Evolutionary conservation across 2,888 invertebrate genomes (phyloP).

Genomic region (Physocephala rufipes): DNA sequence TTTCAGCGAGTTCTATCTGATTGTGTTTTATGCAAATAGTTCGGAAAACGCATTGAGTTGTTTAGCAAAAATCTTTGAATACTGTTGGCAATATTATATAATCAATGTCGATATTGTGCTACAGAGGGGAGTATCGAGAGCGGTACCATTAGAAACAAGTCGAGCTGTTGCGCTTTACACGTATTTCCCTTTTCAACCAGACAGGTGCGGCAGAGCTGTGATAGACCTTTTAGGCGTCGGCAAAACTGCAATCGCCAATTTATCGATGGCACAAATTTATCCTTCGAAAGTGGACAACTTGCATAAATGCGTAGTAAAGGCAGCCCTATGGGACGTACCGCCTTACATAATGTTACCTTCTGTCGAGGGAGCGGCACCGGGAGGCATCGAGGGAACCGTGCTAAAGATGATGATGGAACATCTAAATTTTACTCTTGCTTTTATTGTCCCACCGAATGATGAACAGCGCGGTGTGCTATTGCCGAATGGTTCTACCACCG

Average conservation of each 20-base stretch:
- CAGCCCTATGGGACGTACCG: constrained; percentile 43
- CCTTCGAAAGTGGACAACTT: constrained; percentile 40
- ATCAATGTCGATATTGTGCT: constrained; percentile 37
- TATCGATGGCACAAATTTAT: constrained; percentile 30
- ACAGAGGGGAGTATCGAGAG: too few species aligned
- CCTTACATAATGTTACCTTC: constrained; percentile 41
- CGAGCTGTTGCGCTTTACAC: constrained; percentile 34
- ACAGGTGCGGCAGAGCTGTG: constrained; percentile 24
- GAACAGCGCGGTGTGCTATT: constrained; percentile 45
- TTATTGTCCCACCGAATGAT: constrained; percentile 43
- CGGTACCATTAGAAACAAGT: background rate
- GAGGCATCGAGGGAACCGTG: constrained; percentile 41
- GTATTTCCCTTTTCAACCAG: constrained; percentile 40
- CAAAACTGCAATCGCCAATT: constrained; percentile 20
- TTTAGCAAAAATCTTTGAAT: constrained; percentile 40
- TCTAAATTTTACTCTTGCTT: constrained; percentile 38
- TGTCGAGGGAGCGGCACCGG: background rate
- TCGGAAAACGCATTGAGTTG: constrained; percentile 12
- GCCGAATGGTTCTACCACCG: constrained; percentile 39
- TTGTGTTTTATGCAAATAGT: constrained; percentile 30
- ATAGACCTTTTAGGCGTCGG: constrained; percentile 3
- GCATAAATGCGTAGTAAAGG: constrained; percentile 36
- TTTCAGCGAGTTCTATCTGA: constrained; percentile 52
- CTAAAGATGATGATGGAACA: constrained; percentile 31
- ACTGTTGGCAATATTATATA: constrained; percentile 40